A percentile compares a stretch with the other conserved stretches of the same genome.
phyloP scores from a whole-genome alignment of 2,113 vertebrate genomes.

The Coreoperca whiteheadi region DNA sequence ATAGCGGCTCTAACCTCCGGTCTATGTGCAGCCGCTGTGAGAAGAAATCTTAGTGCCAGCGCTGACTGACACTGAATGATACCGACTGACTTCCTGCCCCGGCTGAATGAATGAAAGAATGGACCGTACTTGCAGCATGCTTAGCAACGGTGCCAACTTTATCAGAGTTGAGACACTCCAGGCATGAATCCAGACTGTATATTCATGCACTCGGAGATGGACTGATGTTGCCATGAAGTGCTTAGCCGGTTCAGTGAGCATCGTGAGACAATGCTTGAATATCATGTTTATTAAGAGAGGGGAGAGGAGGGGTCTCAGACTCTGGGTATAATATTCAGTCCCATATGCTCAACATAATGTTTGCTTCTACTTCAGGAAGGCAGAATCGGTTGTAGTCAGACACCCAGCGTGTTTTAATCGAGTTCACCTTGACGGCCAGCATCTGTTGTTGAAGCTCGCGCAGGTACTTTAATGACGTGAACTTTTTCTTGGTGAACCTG shows the following conservation, averaged over 20 bases:
- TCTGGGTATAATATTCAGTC: constrained; percentile 27
- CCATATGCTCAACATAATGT: constrained; percentile 46
- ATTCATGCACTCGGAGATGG: constrained; percentile 56
- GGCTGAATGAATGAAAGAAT: constrained; percentile 33
- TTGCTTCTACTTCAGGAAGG: constrained; percentile 18
- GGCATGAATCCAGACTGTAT: constrained; percentile 58
- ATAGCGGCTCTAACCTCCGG: constrained; percentile 18
- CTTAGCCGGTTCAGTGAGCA: constrained; percentile 64
- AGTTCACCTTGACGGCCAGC: constrained; percentile 44
- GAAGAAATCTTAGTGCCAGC: constrained; percentile 43
- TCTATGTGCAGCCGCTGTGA: constrained; percentile 30
- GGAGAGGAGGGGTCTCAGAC: constrained; percentile 18
- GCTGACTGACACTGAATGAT: constrained; percentile 3
- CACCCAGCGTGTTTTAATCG: constrained; percentile 17
- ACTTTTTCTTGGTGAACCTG: not conserved
- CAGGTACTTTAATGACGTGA: constrained; percentile 5
- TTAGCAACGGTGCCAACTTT: constrained; percentile 46
- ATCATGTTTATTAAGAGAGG: constrained; percentile 61
- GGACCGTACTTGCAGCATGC: constrained; percentile 32
- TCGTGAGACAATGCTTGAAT: constrained; percentile 51
- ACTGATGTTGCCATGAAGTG: constrained; percentile 62
- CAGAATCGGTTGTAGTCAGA: constrained; percentile 6
- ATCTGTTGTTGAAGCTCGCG: constrained; percentile 33
- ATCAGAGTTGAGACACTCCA: constrained; percentile 39
- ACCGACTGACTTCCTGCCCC: constrained; percentile 48